Evolutionary conservation across 2,797 vertebrate species (phyloP).

Genomic region (Centropyge bicolor): DNA sequence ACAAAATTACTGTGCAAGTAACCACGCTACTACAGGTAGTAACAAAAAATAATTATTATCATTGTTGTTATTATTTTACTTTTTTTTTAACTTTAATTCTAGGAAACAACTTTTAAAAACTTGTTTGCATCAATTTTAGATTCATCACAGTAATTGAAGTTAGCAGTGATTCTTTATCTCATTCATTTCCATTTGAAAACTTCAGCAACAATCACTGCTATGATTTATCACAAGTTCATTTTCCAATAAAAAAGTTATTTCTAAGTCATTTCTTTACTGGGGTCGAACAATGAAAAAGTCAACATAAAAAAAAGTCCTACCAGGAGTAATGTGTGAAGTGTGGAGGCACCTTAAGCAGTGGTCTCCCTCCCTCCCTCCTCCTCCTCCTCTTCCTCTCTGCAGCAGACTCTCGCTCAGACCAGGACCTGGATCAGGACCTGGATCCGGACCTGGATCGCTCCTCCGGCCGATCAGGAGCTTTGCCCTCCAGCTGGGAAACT

Average conservation of each 20-base stretch:
- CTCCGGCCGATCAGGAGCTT: slow-evolving; percentile 57
- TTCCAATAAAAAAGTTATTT: slow-evolving; percentile 1
- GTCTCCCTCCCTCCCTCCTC: slow-evolving; percentile 52
- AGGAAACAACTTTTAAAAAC: not conserved
- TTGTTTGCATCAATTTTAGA: not conserved
- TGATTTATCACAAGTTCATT: not conserved
- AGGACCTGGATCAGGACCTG: slow-evolving; percentile 50
- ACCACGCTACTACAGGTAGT: not conserved
- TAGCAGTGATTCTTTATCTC: not conserved
- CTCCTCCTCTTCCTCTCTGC: slow-evolving; percentile 26
- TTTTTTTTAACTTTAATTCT: not conserved
- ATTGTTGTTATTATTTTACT: not conserved
- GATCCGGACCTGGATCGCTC: slow-evolving; percentile 55
- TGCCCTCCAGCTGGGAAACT: slow-evolving; percentile 53
- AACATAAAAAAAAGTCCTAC: slow-evolving; percentile 69
- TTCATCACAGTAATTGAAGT: not conserved
- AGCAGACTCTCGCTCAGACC: slow-evolving; percentile 41
- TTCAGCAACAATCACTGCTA: not conserved
- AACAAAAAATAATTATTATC: not conserved
- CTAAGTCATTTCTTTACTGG: not conserved
- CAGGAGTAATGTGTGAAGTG: slow-evolving; percentile 61
- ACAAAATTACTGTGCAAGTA: not conserved
- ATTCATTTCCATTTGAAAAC: slow-evolving; percentile 30
- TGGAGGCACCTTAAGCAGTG: slow-evolving; percentile 57
- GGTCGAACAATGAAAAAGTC: not conserved